Evolutionary conservation across 1,140 invertebrate genomes (phyloP).

Genomic region (Pseudoatta argentina): DNA sequence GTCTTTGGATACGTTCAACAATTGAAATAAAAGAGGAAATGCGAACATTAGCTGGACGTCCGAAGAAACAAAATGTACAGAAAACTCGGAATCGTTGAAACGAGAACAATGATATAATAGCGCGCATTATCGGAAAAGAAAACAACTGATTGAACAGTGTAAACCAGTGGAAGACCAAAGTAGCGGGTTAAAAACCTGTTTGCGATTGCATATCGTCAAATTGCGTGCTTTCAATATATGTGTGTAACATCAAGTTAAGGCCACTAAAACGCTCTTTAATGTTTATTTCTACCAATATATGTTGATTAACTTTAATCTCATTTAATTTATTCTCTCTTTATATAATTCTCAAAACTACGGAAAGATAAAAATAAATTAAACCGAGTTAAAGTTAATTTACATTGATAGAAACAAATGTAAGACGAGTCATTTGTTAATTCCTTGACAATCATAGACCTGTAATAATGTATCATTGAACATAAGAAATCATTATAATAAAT

Average conservation of each 20-base stretch:
- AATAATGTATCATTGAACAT: background rate
- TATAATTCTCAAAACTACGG: too few species aligned
- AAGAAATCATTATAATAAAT: background rate
- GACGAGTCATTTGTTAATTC: background rate
- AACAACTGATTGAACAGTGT: background rate
- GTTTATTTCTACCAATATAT: too few species aligned
- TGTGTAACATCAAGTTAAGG: background rate
- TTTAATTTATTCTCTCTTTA: too few species aligned
- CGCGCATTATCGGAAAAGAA: background rate
- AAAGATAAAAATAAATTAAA: too few species aligned
- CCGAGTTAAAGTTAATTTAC: too few species aligned
- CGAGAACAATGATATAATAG: constrained; percentile 28
- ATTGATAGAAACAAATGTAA: background rate
- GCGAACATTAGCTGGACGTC: background rate
- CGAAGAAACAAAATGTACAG: background rate
- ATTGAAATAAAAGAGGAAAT: background rate
- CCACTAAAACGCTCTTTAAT: background rate
- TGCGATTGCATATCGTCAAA: background rate
- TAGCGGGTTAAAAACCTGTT: constrained; percentile 15
- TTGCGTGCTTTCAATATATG: background rate
- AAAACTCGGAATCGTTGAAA: background rate
- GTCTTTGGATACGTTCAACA: background rate
- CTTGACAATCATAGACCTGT: background rate
- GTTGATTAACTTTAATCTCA: too few species aligned
- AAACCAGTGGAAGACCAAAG: background rate